Evolutionary conservation across 2,113 vertebrate genomes (phyloP).

Genomic region (Camelus bactrianus): DNA sequence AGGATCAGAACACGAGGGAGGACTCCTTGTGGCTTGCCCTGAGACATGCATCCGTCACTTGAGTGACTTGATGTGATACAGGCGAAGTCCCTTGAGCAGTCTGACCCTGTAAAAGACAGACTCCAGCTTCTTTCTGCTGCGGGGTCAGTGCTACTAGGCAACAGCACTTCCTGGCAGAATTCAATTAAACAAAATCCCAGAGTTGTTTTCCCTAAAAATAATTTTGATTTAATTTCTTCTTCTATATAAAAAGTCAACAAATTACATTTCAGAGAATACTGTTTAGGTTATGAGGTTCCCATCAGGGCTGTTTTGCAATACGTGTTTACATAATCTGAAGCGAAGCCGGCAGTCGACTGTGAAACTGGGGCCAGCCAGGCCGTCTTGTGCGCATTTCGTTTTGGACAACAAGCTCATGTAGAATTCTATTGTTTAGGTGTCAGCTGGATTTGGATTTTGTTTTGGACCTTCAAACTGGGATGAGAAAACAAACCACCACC

Average conservation of each 20-base stretch:
- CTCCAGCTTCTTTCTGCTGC: background rate
- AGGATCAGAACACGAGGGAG: background rate
- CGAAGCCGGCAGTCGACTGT: background rate
- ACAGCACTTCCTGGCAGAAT: constrained; percentile 29
- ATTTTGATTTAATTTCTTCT: constrained; percentile 72
- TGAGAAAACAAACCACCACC: background rate
- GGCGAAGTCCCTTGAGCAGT: background rate
- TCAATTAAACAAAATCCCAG: constrained; percentile 53
- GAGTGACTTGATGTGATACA: background rate
- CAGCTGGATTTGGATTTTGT: background rate
- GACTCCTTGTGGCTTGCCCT: background rate
- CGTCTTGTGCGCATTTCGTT: background rate
- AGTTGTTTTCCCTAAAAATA: constrained; percentile 57
- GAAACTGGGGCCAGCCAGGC: constrained; percentile 21
- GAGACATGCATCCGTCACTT: background rate
- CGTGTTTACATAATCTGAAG: constrained; percentile 63
- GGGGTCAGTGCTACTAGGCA: background rate
- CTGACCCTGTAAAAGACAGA: background rate
- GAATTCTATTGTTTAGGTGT: background rate
- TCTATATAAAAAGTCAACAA: constrained; percentile 73
- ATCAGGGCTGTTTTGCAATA: constrained; percentile 47
- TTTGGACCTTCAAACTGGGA: background rate
- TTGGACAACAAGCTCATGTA: background rate
- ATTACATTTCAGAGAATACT: constrained; percentile 65
- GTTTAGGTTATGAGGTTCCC: constrained; percentile 34